These are phyloP conservation scores for Trachurus trachurus DNA, from an alignment of 2,797 vertebrate species.

Conservation along the genomic window DNA sequence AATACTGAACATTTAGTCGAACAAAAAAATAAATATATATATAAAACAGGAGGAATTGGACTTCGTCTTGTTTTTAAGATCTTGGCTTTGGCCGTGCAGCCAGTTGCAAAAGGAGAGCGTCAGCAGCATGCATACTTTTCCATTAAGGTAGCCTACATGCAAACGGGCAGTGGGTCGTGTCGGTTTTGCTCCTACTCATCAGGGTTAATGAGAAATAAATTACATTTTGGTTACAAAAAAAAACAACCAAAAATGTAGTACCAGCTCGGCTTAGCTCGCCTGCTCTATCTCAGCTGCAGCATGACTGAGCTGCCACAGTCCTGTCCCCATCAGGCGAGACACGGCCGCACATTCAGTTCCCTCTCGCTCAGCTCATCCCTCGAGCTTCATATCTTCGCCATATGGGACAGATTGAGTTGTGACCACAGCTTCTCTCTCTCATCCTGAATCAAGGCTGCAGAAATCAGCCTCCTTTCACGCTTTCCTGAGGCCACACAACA, in stretches of 20 bases:
- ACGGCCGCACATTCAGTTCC: conserved; percentile 16
- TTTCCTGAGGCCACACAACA: conserved; percentile 81
- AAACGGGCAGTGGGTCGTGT: not conserved
- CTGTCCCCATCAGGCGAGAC: conserved; percentile 20
- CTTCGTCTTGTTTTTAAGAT: too few relatives aligned
- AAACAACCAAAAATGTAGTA: not conserved
- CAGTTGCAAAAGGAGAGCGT: not conserved
- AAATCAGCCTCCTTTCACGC: conserved; percentile 77
- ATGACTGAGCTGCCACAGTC: conserved; percentile 29
- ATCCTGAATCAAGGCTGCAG: conserved; percentile 77
- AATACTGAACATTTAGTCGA: too few relatives aligned
- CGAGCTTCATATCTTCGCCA: conserved; percentile 77
- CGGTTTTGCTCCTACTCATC: not conserved
- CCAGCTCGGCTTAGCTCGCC: not conserved
- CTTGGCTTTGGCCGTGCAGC: too few relatives aligned
- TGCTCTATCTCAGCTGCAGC: conserved; percentile 2
- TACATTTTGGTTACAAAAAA: not conserved
- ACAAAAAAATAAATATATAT: too few relatives aligned
- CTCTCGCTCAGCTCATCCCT: conserved; percentile 62
- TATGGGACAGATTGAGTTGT: conserved; percentile 81
- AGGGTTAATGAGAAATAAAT: not conserved
- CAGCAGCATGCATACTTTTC: not conserved
- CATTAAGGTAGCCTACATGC: too few relatives aligned
- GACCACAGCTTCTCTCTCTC: conserved; percentile 77
- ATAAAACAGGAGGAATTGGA: too few relatives aligned